Base-by-base conservation (phyloP, 2,797 vertebrate genomes). In the Enteromius anoplus region DNA sequence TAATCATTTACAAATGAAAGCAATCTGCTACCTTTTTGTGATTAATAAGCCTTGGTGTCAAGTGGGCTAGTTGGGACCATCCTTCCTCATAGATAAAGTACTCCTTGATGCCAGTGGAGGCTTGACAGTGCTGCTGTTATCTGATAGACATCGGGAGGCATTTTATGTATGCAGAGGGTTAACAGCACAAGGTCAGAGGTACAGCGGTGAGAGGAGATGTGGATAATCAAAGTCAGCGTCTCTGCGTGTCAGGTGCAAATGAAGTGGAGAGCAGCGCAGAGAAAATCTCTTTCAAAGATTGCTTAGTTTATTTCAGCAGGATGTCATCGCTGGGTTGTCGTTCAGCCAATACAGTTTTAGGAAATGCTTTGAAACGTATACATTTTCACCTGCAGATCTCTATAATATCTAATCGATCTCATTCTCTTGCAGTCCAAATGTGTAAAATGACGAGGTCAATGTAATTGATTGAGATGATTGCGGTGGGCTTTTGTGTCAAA, bases 141-240 rank as follows among this genome's bases (percentile, higher is more conserved):
- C 73, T 60, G 14, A 76, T 89, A 90, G 88, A 92, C 90, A 92
- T 93, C 91, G 91, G 91, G 66, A 87, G 90, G 88, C 91, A 92
- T 78, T 26, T 78, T 64, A 58, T 45, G 51, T 68, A 75, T 58
- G 64, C 88, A 90, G 91, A 92, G 90, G 92, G 88, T 86, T 83
- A 64, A 88, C 84, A 87, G 88, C 87, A 88, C 92, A 94, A 94
- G 93, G 93, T 93, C 92, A 94, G 90, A 91, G 0, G 85, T 89
- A 90, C 91, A 88, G 53, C 60, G 89, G 85, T 75, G 84, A 87
- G 88, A 58, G 53, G 85, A 60, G 65, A 86, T 87, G 87, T 91
- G 91, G 93, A 93, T 93, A 93, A 94, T 92, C 83, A 93, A 93
- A 83, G 72, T 49, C 85, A 85, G 75, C 66, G n/a, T 84, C 62